Evolutionary conservation across 2,113 vertebrate genomes (phyloP), one percentile per base, ranked within the genome.

Genomic region (Phylloscopus trochilus): DNA sequence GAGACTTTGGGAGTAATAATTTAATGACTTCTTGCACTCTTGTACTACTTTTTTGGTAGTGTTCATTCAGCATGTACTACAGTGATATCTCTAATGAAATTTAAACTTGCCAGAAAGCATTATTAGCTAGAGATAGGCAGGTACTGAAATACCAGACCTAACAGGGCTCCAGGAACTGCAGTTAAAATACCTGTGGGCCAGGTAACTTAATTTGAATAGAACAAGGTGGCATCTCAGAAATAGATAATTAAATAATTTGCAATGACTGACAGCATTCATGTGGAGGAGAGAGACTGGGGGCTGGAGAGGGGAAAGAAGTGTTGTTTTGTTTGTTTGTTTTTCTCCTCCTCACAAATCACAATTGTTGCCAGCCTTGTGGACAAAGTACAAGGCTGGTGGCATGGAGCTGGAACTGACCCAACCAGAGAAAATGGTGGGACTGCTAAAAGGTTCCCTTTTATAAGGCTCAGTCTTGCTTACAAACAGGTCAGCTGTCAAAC

Each of bases 11-110:
- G 95, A 97, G 94, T 94, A 97, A 97, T 97, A 97, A 97, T 97
- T 97, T 97, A 97, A 97, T 96, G 96, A 97, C 96, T 97, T 97
- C 78, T 96, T 97, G 93, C 90, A 97, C 94, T 96, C 96, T 95
- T 91, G 90, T 94, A 95, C 89, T 96, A 95, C 94, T 94, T 97
- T 97, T 97, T 97, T 94, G 89, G 89, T 97, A 59, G 67, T 95
- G 60, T 82, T 97, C 93, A 90, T 96, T 96, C 96, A 96, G 70
- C 70, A 76, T 89, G 90, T 83, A 83, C 41, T 92, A 68, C 87
- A 95, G 41, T 56, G 85, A 72, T 96, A 93, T 89, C 91, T 93
- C 82, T 88, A 96, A 94, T 87, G 89, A 93, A 93, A 90, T 90
- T 91, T 92, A 93, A 96, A 95, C 67, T 94, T 96, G 72, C 82